A percentile compares a stretch with the other conserved stretches of the same genome.
These are phyloP conservation scores for Epinotia ramella DNA, from an alignment of 2,888 invertebrate genomes.

Conservation along the genomic window DNA sequence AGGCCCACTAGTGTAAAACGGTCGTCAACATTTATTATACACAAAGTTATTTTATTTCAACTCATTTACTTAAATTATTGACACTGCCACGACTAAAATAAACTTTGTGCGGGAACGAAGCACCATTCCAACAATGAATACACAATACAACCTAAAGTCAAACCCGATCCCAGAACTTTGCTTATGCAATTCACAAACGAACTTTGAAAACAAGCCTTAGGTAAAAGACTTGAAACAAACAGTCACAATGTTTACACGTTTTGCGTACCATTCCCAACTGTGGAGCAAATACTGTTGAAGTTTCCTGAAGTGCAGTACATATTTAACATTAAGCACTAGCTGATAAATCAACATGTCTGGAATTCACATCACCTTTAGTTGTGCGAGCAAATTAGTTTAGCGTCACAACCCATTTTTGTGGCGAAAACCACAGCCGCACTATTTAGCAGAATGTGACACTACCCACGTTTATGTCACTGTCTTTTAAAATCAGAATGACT, in stretches of 20 bases:
- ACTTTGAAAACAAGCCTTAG: constrained; percentile 28
- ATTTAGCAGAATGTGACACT: too few species aligned
- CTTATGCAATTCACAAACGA: constrained; percentile 40
- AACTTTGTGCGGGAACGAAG: neutral
- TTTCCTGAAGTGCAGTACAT: constrained; percentile 4
- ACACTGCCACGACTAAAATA: neutral
- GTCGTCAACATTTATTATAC: too few species aligned
- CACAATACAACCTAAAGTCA: neutral
- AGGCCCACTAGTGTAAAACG: too few species aligned
- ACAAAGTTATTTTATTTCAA: neutral
- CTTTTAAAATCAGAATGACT: too few species aligned
- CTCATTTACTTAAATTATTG: neutral
- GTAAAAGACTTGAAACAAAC: constrained; percentile 28
- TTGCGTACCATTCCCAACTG: constrained; percentile 14
- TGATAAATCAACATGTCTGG: too few species aligned
- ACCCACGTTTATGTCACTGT: too few species aligned
- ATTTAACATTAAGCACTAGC: too few species aligned
- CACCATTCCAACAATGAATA: neutral
- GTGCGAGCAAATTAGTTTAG: too few species aligned
- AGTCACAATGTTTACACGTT: constrained; percentile 30
- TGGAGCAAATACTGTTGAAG: constrained; percentile 8
- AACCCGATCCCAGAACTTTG: constrained; percentile 23
- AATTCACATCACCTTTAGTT: too few species aligned
- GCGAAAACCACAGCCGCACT: too few species aligned
- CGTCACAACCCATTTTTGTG: too few species aligned